Base-by-base conservation (phyloP, 2,797 vertebrate genomes). In the Lophotriccus pileatus region DNA sequence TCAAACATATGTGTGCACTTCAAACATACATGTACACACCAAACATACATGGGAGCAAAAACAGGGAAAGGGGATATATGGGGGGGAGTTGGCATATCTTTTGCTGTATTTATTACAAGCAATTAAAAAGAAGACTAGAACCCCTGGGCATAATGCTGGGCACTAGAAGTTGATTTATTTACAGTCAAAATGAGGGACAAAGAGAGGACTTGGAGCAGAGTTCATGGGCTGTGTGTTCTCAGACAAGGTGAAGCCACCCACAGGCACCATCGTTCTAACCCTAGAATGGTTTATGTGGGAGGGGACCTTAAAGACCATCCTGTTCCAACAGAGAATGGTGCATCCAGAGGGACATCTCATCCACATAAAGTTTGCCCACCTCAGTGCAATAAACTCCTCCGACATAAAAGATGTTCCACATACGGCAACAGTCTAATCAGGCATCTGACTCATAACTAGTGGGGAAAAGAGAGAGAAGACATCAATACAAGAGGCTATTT, bases 301-400 rank as follows among this genome's bases (percentile, higher is more conserved):
- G 72, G 21, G 12, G 12, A 28, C 39, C 25, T 84, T 36, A 55
- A 59, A 36, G 39, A 36, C 23, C 19, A 32, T 12, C 22, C 66
- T 2, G 0, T 72, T 50, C 44, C 50, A 9, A 6, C 44, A 62
- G 25, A 23, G 60, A 18, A 15, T 0, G 0, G 2, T 16, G 16
- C 11, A 18, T 27, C 47, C 55, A 47, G 50, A 55, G 27, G n/a
- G 8, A 23, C 47, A 14, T 13, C 23, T 9, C 25, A 56, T 8
- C 68, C 49, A 22, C 10, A 12, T 12, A 20, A 53, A 55, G 30
- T 39, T 53, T 46, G 8, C 39, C 64, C 27, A 5, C 59, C 28
- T 46, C 11, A 21, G 9, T 18, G 52, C 22, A 37, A 28, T 17
- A 18, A n/a, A 52, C 34, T 82, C 85, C 44, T 84, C 77, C 1